These are phyloP conservation scores for Aphaenogaster floridana DNA, from an alignment of 1,140 invertebrate species.

Conservation along the genomic window DNA sequence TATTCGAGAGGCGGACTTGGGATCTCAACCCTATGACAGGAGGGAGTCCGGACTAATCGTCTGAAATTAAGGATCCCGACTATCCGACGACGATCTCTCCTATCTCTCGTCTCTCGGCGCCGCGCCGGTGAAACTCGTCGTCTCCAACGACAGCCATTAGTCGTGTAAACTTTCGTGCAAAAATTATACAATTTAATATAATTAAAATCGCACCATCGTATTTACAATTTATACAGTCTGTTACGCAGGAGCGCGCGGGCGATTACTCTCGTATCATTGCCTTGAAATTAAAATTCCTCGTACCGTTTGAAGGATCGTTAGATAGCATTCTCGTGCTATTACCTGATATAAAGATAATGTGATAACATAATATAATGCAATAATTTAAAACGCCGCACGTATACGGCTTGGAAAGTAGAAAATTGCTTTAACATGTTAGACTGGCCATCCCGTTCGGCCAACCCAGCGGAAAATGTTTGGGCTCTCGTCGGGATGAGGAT, in stretches of 20 bases:
- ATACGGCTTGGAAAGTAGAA: slow-evolving; percentile 9
- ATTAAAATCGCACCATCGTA: slow-evolving; percentile 1
- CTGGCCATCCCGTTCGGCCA: background rate
- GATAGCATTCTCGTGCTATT: background rate
- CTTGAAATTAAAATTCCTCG: background rate
- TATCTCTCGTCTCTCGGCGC: background rate
- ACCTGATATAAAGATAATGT: slow-evolving; percentile 13
- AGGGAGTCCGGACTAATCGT: background rate
- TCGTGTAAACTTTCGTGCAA: slow-evolving; percentile 26
- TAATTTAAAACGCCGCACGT: background rate
- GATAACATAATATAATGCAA: slow-evolving; percentile 13
- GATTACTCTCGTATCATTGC: background rate
- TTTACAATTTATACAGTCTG: slow-evolving; percentile 13
- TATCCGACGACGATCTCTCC: slow-evolving; percentile 17
- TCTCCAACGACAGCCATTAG: background rate
- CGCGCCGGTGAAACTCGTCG: slow-evolving; percentile 26
- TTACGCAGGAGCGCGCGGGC: background rate
- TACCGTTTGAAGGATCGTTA: background rate
- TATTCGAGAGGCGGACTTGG: background rate
- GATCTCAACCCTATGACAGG: background rate
- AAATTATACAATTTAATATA: slow-evolving; percentile 36
- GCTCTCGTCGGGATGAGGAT: background rate
- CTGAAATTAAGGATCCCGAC: slow-evolving; percentile 10
- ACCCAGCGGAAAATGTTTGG: background rate
- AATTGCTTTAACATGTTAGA: background rate